phyloP scores from a whole-genome alignment of 1,140 invertebrate species.

The Nasonia giraulti region DNA sequence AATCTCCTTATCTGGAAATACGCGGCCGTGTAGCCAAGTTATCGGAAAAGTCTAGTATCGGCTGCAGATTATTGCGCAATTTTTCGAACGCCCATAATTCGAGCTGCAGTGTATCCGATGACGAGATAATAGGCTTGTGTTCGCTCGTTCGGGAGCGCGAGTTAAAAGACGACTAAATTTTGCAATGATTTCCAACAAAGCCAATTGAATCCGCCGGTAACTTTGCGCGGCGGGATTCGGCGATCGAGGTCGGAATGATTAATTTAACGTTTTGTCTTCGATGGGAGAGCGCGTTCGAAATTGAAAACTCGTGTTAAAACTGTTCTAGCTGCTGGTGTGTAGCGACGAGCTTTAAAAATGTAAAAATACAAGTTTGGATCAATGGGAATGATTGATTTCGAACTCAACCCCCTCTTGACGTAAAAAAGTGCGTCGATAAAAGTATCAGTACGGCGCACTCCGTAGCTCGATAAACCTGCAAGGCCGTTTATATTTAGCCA shows the following conservation, averaged over 20 bases:
- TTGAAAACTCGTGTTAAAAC: neutral
- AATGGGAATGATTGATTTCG: no score
- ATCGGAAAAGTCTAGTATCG: neutral
- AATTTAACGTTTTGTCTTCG: neutral
- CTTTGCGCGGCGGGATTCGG: no score
- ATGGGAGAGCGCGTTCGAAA: neutral
- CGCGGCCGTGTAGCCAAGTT: neutral
- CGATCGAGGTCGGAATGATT: neutral
- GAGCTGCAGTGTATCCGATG: neutral
- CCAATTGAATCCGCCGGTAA: neutral
- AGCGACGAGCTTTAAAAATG: no score
- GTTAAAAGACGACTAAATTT: slow-evolving; percentile 1
- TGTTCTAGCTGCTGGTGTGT: neutral
- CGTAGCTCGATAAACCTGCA: no score
- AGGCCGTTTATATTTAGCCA: no score
- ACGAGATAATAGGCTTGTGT: neutral
- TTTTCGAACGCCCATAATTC: neutral
- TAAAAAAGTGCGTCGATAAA: no score
- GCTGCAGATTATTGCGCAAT: neutral
- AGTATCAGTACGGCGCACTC: no score
- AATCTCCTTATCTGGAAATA: neutral
- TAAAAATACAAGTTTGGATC: no score
- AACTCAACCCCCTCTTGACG: no score
- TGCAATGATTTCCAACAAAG: neutral
- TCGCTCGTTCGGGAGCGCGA: neutral